These are phyloP conservation scores for Hydrozoanthus gracilis DNA, from an alignment of 92 coral and sea anemone species.

Conservation along the genomic window DNA sequence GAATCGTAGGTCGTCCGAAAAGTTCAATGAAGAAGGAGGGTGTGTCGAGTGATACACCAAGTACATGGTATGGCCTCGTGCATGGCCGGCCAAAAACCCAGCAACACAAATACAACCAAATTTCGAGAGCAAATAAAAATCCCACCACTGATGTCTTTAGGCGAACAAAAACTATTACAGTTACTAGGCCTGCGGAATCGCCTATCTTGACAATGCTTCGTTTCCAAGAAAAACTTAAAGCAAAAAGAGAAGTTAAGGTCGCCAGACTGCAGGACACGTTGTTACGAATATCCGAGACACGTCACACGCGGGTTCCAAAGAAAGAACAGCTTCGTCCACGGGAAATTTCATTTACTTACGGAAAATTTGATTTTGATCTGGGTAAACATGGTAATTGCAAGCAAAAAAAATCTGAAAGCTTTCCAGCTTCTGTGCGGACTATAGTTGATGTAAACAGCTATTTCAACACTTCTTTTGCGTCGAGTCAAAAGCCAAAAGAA, in stretches of 20 bases:
- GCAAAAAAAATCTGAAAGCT: neutral
- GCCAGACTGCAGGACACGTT: constrained; percentile 10
- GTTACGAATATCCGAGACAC: neutral
- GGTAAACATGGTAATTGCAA: neutral
- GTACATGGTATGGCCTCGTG: neutral
- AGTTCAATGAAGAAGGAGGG: neutral
- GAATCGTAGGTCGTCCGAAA: neutral
- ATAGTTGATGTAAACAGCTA: neutral
- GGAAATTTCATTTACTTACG: constrained; percentile 13
- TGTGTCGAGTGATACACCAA: neutral
- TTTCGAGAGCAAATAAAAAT: neutral
- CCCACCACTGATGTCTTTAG: neutral
- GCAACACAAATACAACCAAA: neutral
- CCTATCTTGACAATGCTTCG: constrained; percentile 26
- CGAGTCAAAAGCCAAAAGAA: neutral
- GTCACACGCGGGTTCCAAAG: neutral
- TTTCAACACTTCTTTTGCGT: neutral
- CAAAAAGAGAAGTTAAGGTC: constrained; percentile 4
- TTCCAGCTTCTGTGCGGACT: neutral
- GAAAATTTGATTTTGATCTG: neutral
- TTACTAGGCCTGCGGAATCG: neutral
- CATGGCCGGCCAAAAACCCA: neutral
- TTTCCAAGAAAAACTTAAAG: constrained; percentile 27
- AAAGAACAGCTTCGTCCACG: constrained; percentile 17
- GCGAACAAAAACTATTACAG: neutral